Evolutionary conservation across 1,140 invertebrate genomes (phyloP).

Genomic region (Solenopsis invicta): DNA sequence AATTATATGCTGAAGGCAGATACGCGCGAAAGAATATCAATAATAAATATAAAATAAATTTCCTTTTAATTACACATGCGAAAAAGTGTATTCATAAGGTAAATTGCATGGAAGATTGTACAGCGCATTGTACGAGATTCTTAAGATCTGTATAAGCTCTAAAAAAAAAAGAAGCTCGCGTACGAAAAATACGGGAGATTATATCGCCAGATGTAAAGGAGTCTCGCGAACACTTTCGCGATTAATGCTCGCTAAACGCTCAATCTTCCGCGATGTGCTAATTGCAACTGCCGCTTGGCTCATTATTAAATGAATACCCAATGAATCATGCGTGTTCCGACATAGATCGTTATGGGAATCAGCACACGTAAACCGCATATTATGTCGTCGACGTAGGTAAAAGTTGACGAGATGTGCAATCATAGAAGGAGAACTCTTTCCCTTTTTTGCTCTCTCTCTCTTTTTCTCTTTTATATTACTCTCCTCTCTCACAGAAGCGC

Average conservation of each 20-base stretch:
- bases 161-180: background rate
- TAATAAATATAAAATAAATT: slow-evolving; percentile 1
- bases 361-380: slow-evolving; percentile 48
- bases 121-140: background rate
- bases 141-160: background rate
- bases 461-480: background rate
- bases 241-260: slow-evolving; percentile 33
- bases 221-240: slow-evolving; percentile 28
- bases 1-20: background rate
- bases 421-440: slow-evolving; percentile 11
- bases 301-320: slow-evolving; percentile 31
- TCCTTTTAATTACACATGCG: background rate
- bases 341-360: slow-evolving; percentile 60
- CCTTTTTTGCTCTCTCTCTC: background rate
- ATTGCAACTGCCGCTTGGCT: slow-evolving; percentile 31
- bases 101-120: background rate
- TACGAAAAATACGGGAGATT: background rate
- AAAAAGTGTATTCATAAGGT: background rate
- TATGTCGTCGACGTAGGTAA: slow-evolving; percentile 44
- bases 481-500: slow-evolving; percentile 27
- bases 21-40: background rate
- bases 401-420: slow-evolving; percentile 28
- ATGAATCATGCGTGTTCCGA: slow-evolving; percentile 44
- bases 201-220: slow-evolving; percentile 8
- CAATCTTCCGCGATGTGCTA: slow-evolving; percentile 26